Base-by-base conservation (phyloP, 2,113 vertebrate genomes). In the Callopanchax toddi region DNA sequence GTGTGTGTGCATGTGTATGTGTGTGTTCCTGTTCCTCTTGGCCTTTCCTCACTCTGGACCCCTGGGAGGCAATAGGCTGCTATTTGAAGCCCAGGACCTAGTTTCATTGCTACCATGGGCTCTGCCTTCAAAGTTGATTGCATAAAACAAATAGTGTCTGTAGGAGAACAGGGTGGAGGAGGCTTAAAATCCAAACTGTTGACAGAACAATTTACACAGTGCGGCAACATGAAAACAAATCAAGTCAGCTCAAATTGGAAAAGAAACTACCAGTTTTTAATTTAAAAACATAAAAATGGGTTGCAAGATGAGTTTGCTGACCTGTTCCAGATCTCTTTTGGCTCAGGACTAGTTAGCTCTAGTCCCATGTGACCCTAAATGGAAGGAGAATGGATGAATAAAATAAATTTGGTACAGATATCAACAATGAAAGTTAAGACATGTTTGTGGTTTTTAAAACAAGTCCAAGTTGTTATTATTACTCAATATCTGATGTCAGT, bases 31-130 rank as follows among this genome's bases (percentile, higher is more conserved):
- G 9, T 72, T 71, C 76, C 72, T 77, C 60, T 53, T 72, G 82
- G 81, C 74, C 78, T 75, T 84, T 88, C 75, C 67, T 86, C 50
- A 82, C 64, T 48, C 21, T 26, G 58, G 71, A 79, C 82, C 85
- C 83, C 81, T 75, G 79, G 86, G 89, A 85, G 87, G 79, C n/a
- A n/a, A n/a, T n/a, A n/a, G n/a, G n/a, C n/a, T n/a, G n/a, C 86
- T 92, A 90, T 91, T 93, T 87, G 90, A 61, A 89, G 88, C 58
- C 79, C 73, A 68, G 88, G 87, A 88, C 87, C n/a, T 78, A 91
- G 76, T 85, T 93, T 89, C 86, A 57, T 36, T 49, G 54, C 64
- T 79, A 78, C 72, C 83, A 67, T 51, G 86, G 79, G 78, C 72
- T 85, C 72, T 89, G 76, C 72, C 63, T 90, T 83, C 85, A 76